Conservation (phyloP, 2,888 invertebrate species). For the Gymnosoma rotundatum region DNA sequence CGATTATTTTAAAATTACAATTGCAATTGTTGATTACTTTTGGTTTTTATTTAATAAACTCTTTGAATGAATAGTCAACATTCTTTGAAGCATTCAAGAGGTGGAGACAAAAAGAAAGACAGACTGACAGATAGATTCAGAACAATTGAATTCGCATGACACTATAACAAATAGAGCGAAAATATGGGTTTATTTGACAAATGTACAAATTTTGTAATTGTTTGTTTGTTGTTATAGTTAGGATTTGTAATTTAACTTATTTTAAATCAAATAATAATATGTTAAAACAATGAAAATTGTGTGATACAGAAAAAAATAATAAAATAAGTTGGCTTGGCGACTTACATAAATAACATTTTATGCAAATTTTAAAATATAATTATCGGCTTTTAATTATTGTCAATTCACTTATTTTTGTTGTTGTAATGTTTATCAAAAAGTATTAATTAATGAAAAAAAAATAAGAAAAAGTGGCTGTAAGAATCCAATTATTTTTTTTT, state of each 20-base stretch:
- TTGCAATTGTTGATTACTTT: slow-evolving; percentile 30
- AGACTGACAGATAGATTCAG: slow-evolving; percentile 27
- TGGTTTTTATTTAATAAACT: slow-evolving; percentile 36
- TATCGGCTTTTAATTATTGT: background rate
- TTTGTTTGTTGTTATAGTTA: background rate
- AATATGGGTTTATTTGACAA: slow-evolving; percentile 52
- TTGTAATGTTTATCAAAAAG: no score
- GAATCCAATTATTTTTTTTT: no score
- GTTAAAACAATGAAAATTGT: background rate
- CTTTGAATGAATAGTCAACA: slow-evolving; percentile 43
- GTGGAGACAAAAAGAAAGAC: slow-evolving; percentile 36
- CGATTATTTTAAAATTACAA: background rate
- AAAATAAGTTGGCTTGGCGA: no score
- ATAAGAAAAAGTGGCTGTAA: no score
- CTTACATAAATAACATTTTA: no score
- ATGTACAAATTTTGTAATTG: slow-evolving; percentile 9
- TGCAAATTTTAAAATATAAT: background rate
- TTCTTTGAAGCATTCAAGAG: slow-evolving; percentile 18
- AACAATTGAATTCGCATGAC: slow-evolving; percentile 63
- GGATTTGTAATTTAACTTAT: slow-evolving; percentile 15
- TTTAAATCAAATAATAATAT: slow-evolving; percentile 20
- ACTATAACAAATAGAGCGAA: slow-evolving; percentile 66
- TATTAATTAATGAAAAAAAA: no score
- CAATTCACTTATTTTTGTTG: no score
- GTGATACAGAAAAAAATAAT: no score